phyloP scores from a whole-genome alignment of 2,888 invertebrate genomes.

The Macroteleia sp. region DNA sequence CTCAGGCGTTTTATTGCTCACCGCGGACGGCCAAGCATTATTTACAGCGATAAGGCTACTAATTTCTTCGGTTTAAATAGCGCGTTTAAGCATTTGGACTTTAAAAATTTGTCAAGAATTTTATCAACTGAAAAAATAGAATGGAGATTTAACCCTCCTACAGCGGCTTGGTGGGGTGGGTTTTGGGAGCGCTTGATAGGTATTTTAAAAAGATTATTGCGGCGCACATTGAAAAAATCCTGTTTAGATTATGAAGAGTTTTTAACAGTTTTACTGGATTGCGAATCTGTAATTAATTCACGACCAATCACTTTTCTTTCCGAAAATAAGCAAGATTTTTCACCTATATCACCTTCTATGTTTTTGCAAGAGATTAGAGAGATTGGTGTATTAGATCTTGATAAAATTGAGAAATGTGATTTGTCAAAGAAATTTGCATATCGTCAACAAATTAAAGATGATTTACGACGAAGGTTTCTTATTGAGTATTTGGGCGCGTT shows the following conservation, averaged over 20 bases:
- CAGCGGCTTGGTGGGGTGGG: conserved; percentile 18
- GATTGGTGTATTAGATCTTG: conserved; percentile 28
- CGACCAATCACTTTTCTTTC: conserved; percentile 65
- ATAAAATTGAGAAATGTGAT: conserved; percentile 7
- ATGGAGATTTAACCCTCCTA: conserved; percentile 30
- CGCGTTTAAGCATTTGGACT: conserved; percentile 4
- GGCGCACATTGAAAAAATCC: conserved; percentile 75
- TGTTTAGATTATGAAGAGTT: conserved; percentile 71
- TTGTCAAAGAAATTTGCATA: conserved; percentile 16
- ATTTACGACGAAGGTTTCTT: conserved; percentile 23
- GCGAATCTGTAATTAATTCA: conserved; percentile 76
- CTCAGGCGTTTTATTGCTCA: no score
- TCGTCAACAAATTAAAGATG: conserved; percentile 29
- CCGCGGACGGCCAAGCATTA: conserved; percentile 58
- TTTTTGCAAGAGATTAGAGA: conserved; percentile 44
- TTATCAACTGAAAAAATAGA: conserved; percentile 3
- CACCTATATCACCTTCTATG: conserved; percentile 58
- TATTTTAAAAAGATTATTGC: conserved; percentile 76
- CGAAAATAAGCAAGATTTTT: conserved; percentile 52
- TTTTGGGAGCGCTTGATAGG: not conserved
- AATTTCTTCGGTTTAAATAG: conserved; percentile 23
- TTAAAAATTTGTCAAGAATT: not conserved
- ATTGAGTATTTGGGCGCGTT: not conserved
- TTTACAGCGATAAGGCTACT: conserved; percentile 26
- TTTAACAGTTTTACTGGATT: conserved; percentile 71